phyloP scores from a whole-genome alignment of 2,113 vertebrate species.

The Opisthocomus hoazin region DNA sequence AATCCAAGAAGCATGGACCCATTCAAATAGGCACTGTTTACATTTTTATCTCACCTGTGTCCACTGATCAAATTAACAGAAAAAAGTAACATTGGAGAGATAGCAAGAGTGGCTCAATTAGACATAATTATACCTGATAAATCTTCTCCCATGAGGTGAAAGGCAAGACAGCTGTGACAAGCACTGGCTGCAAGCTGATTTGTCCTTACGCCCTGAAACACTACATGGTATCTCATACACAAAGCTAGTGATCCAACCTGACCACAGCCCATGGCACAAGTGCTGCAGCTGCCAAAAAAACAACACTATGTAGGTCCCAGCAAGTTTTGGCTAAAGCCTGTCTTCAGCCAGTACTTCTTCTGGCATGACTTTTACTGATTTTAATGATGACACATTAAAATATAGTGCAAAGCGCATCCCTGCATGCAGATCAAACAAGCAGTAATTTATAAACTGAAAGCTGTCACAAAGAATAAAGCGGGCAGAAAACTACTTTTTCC shows the following conservation, averaged over 20 bases:
- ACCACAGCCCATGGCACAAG: not conserved
- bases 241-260: not conserved
- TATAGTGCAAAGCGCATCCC: not conserved
- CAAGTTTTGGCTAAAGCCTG: not conserved
- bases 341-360: not conserved
- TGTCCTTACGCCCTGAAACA: not conserved
- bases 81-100: not conserved
- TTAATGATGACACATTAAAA: not conserved
- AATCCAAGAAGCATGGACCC: not conserved
- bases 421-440: not conserved
- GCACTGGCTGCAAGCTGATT: not conserved
- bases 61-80: constrained; percentile 7
- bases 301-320: not conserved
- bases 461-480: not conserved
- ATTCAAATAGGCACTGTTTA: not conserved
- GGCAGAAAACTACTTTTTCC: not conserved
- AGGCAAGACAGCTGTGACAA: not conserved
- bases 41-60: not conserved
- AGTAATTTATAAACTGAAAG: not conserved
- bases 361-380: not conserved
- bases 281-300: not conserved
- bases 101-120: not conserved
- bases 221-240: not conserved
- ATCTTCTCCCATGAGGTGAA: constrained; percentile 10
- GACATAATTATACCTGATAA: not conserved